Evolutionary conservation across 2,888 invertebrate genomes (phyloP).

Genomic region (Leucoptera coffeella): DNA sequence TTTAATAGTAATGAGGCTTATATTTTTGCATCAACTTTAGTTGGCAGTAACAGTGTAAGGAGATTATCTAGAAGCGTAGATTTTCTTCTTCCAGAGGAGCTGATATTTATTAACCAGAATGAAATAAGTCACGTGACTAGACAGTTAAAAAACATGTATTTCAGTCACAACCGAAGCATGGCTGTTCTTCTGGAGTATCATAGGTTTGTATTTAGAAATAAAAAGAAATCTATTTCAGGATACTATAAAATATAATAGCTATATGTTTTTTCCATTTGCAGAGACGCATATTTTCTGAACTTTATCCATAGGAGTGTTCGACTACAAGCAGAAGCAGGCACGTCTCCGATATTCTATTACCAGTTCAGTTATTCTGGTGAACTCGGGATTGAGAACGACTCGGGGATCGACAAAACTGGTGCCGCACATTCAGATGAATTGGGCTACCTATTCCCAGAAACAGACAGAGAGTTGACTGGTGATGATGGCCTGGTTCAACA

Average conservation of each 20-base stretch:
- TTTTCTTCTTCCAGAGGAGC: conserved; percentile 24
- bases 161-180: conserved; percentile 17
- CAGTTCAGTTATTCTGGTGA: conserved; percentile 25
- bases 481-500: conserved; percentile 20
- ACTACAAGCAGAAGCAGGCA: conserved; percentile 14
- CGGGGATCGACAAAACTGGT: conserved; percentile 13
- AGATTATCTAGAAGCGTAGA: conserved; percentile 12
- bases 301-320: conserved; percentile 26
- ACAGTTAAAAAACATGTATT: conserved; percentile 24
- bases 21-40: conserved; percentile 21
- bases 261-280: conserved; percentile 11
- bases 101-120: conserved; percentile 17
- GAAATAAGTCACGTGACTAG: conserved; percentile 16
- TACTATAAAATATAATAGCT: too few species aligned
- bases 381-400: conserved; percentile 19
- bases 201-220: conserved; percentile 22
- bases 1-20: conserved; percentile 33
- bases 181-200: conserved; percentile 19
- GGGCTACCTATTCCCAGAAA: conserved; percentile 21
- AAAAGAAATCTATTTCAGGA: too few species aligned
- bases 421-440: conserved; percentile 39
- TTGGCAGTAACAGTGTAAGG: conserved; percentile 12
- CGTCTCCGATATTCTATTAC: conserved; percentile 23
- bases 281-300: conserved; percentile 30
- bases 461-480: conserved; percentile 13